Evolutionary conservation across 2,888 invertebrate species (phyloP), one percentile per base, ranked within the genome.

Genomic region (Cephus pulcher): DNA sequence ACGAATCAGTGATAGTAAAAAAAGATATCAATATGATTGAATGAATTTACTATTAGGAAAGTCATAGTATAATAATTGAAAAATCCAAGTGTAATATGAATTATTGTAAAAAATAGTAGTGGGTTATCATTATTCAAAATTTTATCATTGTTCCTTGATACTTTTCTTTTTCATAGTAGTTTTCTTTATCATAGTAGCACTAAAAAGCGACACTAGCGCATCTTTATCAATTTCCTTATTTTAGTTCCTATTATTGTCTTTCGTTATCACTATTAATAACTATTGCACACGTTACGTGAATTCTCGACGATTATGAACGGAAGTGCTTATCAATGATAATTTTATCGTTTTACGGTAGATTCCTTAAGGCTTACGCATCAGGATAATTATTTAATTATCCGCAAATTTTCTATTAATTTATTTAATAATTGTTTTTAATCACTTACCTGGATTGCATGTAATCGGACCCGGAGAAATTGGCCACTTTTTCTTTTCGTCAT

Each of bases 401-500:
- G 1, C 0, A 23, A 15, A 40, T 6, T 40, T 40, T 40, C 0
- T 40, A 15, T 40, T 11, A 11, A 23, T 40, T 70, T 9, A 11
- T 75, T 77, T 71, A 3, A 4, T 11, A 69, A 76, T 4, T 33
- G 23, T 12, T 3, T 23, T 69, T 34, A 78, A 78, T 32, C 37
- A 70, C 75, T 75, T 32, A 79, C 81, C 81, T 6, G 73, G 74
- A 23, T 79, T 74, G 33, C 80, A 82, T 11, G 76, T 37, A 68
- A 82, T 80, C 33, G 81, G 81, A 35, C 81, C 81, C 3, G 81
- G 81, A 3, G 80, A 40, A 33, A 82, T 68, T 11, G 81, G 80
- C 81, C 81, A 82, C 37, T 23, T 9, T 9, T 56, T 56, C 9
- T 56, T 23, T 56, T 56, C 23, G 1, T 23, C 40, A 23, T 56